These are phyloP conservation scores for Hyperoplus immaculatus DNA, from an alignment of 2,797 vertebrate genomes.

Conservation along the genomic window DNA sequence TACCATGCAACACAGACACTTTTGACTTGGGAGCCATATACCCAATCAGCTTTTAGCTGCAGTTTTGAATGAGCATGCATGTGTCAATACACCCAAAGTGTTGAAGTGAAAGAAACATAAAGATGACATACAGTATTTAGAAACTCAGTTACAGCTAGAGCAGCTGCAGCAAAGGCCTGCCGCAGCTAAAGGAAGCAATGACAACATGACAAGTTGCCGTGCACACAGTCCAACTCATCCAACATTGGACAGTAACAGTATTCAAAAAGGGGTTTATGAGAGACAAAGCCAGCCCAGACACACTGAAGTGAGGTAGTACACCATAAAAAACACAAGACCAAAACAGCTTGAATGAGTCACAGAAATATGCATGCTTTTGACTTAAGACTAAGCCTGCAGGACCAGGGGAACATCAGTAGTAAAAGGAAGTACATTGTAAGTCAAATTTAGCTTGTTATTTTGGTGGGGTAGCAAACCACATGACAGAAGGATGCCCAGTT, in stretches of 20 bases:
- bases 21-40: neutral
- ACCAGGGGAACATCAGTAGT: constrained; percentile 24
- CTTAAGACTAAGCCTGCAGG: constrained; percentile 18
- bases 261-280: neutral
- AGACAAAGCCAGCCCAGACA: neutral
- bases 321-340: neutral
- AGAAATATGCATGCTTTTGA: constrained; percentile 22
- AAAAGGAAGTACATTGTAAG: constrained; percentile 58
- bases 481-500: constrained; percentile 73
- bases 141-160: constrained; percentile 46
- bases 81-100: constrained; percentile 17
- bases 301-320: neutral
- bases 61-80: neutral
- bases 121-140: constrained; percentile 54
- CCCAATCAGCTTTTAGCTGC: neutral
- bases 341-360: constrained; percentile 49
- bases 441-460: constrained; percentile 71
- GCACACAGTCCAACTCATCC: neutral
- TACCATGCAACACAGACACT: neutral
- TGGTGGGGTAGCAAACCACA: constrained; percentile 63
- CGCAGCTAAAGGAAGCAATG: neutral
- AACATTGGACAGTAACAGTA: neutral
- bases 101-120: constrained; percentile 71
- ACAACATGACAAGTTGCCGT: neutral
- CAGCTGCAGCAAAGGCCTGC: constrained; percentile 43